phyloP scores from a whole-genome alignment of 2,113 vertebrate genomes.

The Anoura caudifer region DNA sequence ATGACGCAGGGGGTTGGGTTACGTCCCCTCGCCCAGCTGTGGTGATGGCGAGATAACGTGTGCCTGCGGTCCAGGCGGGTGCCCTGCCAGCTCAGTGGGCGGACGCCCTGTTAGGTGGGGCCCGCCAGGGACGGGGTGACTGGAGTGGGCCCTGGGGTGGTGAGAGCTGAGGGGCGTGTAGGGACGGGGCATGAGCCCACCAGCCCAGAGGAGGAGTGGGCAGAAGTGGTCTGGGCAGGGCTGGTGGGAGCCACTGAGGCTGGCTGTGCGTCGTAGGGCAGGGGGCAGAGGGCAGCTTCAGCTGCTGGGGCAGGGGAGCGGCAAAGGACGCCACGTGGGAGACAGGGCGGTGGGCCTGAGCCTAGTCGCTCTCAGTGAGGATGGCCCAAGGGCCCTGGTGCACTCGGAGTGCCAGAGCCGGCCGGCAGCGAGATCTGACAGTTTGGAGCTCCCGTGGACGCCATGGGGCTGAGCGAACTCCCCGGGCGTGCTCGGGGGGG shows the following conservation, averaged over 20 bases:
- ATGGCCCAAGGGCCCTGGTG: background rate
- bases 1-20: background rate
- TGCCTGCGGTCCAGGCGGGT: background rate
- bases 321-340: background rate
- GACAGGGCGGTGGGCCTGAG: background rate
- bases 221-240: background rate
- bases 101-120: background rate
- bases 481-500: accelerated
- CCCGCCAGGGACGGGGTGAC: background rate
- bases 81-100: background rate
- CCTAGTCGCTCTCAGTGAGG: background rate
- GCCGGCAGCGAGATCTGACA: background rate
- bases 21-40: background rate
- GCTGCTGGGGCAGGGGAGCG: background rate
- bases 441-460: background rate
- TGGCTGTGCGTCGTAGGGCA: background rate
- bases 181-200: background rate
- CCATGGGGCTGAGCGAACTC: accelerated
- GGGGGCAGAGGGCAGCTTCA: background rate
- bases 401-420: background rate
- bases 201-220: background rate
- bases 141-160: background rate
- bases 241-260: background rate
- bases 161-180: background rate
- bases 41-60: background rate